A percentile compares a stretch with the other conserved stretches of the same genome.
phyloP scores from a whole-genome alignment of 64 coral and sea anemone species.

The Dendrophyllia cribrosa region DNA sequence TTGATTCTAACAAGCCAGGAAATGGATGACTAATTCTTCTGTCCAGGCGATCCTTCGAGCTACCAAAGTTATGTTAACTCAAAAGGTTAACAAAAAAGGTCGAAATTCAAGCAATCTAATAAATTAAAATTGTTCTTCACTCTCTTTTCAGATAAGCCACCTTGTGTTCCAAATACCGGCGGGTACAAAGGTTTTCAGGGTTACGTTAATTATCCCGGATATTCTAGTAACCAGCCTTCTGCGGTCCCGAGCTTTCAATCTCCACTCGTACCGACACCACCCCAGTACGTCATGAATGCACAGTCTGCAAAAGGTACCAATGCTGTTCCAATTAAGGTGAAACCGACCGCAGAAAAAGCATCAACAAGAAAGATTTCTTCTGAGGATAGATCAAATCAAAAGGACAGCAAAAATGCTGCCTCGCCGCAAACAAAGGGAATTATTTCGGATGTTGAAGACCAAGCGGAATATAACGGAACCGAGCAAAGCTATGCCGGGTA shows the following conservation, averaged over 20 bases:
- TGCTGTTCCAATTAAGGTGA: not conserved
- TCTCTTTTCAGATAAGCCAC: slow-evolving; percentile 23
- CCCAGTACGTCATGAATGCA: not conserved
- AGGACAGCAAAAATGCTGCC: not conserved
- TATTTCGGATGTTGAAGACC: not conserved
- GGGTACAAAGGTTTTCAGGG: slow-evolving; percentile 23
- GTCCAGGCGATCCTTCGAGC: too few relatives aligned
- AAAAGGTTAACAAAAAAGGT: too few relatives aligned
- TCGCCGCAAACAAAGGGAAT: not conserved
- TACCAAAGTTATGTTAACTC: too few relatives aligned
- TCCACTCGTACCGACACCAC: not conserved
- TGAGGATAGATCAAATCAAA: not conserved
- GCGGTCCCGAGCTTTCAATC: slow-evolving; percentile 25
- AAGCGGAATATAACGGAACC: not conserved
- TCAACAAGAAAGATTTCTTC: slow-evolving; percentile 22
- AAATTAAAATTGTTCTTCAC: not conserved
- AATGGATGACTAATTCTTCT: too few relatives aligned
- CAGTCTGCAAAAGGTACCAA: not conserved
- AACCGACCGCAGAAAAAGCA: slow-evolving; percentile 1
- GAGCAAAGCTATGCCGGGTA: slow-evolving; percentile 10
- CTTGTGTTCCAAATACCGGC: not conserved
- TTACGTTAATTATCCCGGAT: slow-evolving; percentile 26
- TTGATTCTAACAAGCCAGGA: too few relatives aligned
- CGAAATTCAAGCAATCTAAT: too few relatives aligned
- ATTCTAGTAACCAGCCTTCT: slow-evolving; percentile 9